Evolutionary conservation across 2,113 vertebrate genomes (phyloP), one percentile per base, ranked within the genome.

Genomic region (Corythornis madagascariensis): DNA sequence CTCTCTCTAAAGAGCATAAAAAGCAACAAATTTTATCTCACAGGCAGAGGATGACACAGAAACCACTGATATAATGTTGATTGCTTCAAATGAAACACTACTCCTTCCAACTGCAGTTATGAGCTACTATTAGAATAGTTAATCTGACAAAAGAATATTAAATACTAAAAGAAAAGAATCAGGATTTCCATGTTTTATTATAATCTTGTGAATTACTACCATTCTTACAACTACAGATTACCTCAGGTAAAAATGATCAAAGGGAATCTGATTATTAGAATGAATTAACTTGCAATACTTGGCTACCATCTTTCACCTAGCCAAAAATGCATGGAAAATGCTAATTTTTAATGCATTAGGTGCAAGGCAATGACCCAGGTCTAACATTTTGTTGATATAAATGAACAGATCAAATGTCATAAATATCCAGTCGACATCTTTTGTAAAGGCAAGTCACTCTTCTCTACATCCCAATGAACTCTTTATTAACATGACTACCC

Each of bases 361-460:
- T 40, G 40, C 40, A 85, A 25, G 4, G 14, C 78, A 71, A 47
- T 24, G 22, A 75, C 45, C 7, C 22, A 38, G 25, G 43, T 31
- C 57, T 75, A 85, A 67, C 53, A 72, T 13, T 11, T 63, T 18
- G 35, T 29, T 38, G 33, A 50, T 19, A 83, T 4, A 81, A 71
- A 42, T 11, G 4, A 29, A 20, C 9, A 77, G 15, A 73, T 29
- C 13, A 70, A 70, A 3, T 22, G 18, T 40, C 19, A 55, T 11
- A 60, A 35, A 45, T 33, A 77, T 2, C 9, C 20, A 65, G 11
- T 5, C 2, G 0, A 28, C 31, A 50, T 17, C 16, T 43, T 77
- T 14, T 13, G 8, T 19, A 42, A 24, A 45, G 10, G 31, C 21
- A 1, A 1, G 6, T 2, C 24, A 7, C 35, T 50, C 25, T 48